Conservation (phyloP, 2,797 vertebrate genomes). For the Mormyrus proboscirostris region DNA sequence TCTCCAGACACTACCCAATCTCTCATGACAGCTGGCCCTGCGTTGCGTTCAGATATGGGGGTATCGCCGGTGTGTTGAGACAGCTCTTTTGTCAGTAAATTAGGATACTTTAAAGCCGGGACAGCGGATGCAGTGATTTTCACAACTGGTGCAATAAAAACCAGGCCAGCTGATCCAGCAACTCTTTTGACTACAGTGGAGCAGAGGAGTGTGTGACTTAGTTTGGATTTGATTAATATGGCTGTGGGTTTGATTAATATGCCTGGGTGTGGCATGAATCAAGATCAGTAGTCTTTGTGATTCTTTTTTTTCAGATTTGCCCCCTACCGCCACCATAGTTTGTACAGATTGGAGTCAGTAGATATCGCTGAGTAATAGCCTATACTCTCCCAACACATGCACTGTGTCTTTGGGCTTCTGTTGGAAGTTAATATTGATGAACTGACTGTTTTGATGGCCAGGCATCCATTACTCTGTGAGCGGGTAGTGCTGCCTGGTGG, state of each 20-base stretch:
- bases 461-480: background rate
- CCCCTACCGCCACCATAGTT: background rate
- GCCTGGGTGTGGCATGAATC: background rate
- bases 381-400: background rate
- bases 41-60: constrained; percentile 19
- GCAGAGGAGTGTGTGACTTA: background rate
- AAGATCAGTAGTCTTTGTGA: constrained; percentile 3
- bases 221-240: constrained; percentile 33
- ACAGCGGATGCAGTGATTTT: constrained; percentile 30
- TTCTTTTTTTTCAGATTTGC: background rate
- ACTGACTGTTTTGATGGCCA: background rate
- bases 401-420: background rate
- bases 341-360: background rate
- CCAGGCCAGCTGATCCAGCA: constrained; percentile 29
- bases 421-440: background rate
- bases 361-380: background rate
- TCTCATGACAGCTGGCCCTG: constrained; percentile 16
- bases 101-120: constrained; percentile 19
- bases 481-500: background rate
- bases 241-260: background rate
- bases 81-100: constrained; percentile 27
- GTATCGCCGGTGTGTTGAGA: background rate
- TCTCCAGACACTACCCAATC: background rate
- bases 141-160: constrained; percentile 29
- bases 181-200: background rate